These are phyloP conservation scores for Prosopocoilus inquinatus DNA, from an alignment of 2,888 invertebrate genomes.

Conservation along the genomic window DNA sequence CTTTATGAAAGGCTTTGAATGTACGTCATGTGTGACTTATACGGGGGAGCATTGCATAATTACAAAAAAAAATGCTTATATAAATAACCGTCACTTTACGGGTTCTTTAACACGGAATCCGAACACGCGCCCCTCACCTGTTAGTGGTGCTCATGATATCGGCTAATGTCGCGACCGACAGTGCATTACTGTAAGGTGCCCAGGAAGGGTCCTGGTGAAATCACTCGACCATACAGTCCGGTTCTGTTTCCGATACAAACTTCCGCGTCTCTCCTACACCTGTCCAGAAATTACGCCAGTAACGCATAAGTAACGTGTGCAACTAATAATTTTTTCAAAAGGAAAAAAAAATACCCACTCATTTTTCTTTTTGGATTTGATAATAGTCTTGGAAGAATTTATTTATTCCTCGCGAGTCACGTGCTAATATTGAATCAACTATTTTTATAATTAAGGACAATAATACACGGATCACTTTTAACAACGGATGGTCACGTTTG, in stretches of 20 bases:
- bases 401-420: too few species aligned
- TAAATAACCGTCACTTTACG: conserved; percentile 28
- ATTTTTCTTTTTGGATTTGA: too few species aligned
- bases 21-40: not conserved
- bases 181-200: conserved; percentile 8
- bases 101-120: conserved; percentile 24
- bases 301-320: too few species aligned
- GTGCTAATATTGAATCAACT: too few species aligned
- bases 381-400: too few species aligned
- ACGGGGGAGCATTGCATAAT: not conserved
- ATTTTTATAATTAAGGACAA: too few species aligned
- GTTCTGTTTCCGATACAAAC: conserved; percentile 10
- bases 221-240: conserved; percentile 6
- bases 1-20: too few species aligned
- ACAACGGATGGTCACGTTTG: too few species aligned
- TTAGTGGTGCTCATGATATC: conserved; percentile 4
- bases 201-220: conserved; percentile 9
- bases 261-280: conserved; percentile 6
- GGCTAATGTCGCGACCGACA: not conserved
- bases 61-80: not conserved
- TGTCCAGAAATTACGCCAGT: not conserved
- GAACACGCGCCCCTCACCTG: conserved; percentile 28
- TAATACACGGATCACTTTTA: too few species aligned
- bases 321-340: too few species aligned
- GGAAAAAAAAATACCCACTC: too few species aligned